Evolutionary conservation across 2,888 invertebrate species (phyloP), one percentile per base, ranked within the genome.

Genomic region (Deilephila porcellus): DNA sequence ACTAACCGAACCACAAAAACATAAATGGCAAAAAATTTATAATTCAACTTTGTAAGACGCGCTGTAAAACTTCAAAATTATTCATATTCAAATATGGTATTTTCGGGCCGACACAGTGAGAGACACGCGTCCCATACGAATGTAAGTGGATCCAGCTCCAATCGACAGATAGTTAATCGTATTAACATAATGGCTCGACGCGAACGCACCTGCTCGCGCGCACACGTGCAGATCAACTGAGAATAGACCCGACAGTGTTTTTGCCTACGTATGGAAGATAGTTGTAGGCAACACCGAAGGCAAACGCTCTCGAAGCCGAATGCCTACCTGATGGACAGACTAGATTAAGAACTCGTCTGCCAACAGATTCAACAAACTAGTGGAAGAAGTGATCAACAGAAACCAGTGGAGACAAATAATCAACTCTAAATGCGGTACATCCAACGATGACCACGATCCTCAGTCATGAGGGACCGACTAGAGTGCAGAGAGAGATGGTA

Each of bases 151-250:
- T 81, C 80, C 81, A 80, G 74, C 74, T 76, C 76, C 81, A 80
- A 83, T 79, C 80, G 81, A 76, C 78, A 81, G 82, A 85, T 85
- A 82, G 78, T 79, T 82, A 80, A 85, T 85, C 81, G 79, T 75
- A 86, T 86, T 87, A 82, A 81, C 83, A 85, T 87, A 85, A 85
- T 85, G 78, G 52, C 17, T 25, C 17, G 25, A 19, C 67, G 67
- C 78, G 77, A 78, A 75, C 70, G 78, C 86, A 87, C 84, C 86
- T 87, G 86, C 84, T 59, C 59, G 52, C 11, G 52, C n/a, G 37
- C 67, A 8, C 8, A 4, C 67, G 52, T 25, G 45, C 1, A 67
- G 67, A 67, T 11, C 17, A 67, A 29, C 60, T 14, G 5, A 52
- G 25, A 6, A 63, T 52, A 67, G 67, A 67, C 0, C 3, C 17